These are phyloP conservation scores for Chaenodraco wilsoni DNA, from an alignment of 2,797 vertebrate genomes.

Conservation along the genomic window DNA sequence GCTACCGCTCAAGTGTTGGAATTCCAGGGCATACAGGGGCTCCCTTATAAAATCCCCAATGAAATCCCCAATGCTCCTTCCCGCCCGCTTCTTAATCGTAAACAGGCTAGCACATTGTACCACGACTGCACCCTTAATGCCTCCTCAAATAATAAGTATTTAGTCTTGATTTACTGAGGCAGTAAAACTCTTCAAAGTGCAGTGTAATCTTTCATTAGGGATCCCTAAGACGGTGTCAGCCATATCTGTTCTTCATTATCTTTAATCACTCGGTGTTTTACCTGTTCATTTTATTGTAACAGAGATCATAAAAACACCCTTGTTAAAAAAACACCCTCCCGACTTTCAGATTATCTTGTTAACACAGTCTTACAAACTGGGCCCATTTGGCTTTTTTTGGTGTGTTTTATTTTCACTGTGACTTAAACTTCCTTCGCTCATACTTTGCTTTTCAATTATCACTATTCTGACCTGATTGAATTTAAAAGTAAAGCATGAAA, in stretches of 20 bases:
- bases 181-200: conserved; percentile 90
- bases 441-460: conserved; percentile 15
- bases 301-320: conserved; percentile 85
- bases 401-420: conserved; percentile 12
- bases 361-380: conserved; percentile 80
- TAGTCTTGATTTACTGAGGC: conserved; percentile 88
- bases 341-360: conserved; percentile 84
- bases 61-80: conserved; percentile 77
- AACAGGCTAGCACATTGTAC: conserved; percentile 81
- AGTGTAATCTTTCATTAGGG: conserved; percentile 87
- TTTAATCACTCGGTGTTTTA: conserved; percentile 87
- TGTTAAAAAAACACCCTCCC: conserved; percentile 81
- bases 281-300: conserved; percentile 86
- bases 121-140: conserved; percentile 84
- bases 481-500: conserved; percentile 25
- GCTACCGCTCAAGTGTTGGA: conserved; percentile 67
- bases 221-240: conserved; percentile 80
- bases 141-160: conserved; percentile 89
- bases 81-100: conserved; percentile 78
- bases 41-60: conserved; percentile 79
- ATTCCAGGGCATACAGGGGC: conserved; percentile 76
- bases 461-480: conserved; percentile 30
- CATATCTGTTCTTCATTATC: conserved; percentile 88
- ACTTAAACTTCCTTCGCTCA: conserved; percentile 33
- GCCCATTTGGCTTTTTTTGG: conserved; percentile 55